phyloP scores from a whole-genome alignment of 2,113 vertebrate genomes.

The Pachycephala philippinensis region DNA sequence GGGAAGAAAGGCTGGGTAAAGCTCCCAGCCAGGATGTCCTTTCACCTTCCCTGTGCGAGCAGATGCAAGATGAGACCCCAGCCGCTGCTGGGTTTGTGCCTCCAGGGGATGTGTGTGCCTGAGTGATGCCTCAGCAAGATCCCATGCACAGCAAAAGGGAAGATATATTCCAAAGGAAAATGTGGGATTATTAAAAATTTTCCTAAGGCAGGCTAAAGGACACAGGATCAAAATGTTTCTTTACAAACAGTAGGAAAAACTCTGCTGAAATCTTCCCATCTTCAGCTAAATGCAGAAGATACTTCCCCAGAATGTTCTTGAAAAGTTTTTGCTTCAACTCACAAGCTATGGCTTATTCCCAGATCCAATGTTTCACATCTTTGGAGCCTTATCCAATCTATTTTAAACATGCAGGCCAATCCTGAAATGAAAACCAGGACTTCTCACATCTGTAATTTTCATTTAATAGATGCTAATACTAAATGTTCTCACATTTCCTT shows the following conservation, averaged over 20 bases:
- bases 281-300: not conserved
- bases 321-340: not conserved
- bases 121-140: not conserved
- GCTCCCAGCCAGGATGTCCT: not conserved
- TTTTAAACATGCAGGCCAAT: not conserved
- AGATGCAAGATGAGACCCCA: not conserved
- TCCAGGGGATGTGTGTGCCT: not conserved
- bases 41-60: not conserved
- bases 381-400: not conserved
- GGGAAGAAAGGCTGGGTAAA: not conserved
- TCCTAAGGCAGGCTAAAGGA: not conserved
- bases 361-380: not conserved
- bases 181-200: rapidly evolving
- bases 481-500: not conserved
- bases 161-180: not conserved
- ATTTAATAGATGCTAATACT: not conserved
- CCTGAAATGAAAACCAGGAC: not conserved
- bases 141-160: not conserved
- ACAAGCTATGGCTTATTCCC: not conserved
- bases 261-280: not conserved
- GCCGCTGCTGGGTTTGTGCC: not conserved
- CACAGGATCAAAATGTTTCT: not conserved
- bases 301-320: not conserved
- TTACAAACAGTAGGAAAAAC: not conserved
- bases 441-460: not conserved